A percentile compares a stretch with the other conserved stretches of the same genome.
These are phyloP conservation scores for Heliocidaris erythrogramma DNA, from an alignment of 35 echinoderm and acorn worm genomes.

Conservation along the genomic window DNA sequence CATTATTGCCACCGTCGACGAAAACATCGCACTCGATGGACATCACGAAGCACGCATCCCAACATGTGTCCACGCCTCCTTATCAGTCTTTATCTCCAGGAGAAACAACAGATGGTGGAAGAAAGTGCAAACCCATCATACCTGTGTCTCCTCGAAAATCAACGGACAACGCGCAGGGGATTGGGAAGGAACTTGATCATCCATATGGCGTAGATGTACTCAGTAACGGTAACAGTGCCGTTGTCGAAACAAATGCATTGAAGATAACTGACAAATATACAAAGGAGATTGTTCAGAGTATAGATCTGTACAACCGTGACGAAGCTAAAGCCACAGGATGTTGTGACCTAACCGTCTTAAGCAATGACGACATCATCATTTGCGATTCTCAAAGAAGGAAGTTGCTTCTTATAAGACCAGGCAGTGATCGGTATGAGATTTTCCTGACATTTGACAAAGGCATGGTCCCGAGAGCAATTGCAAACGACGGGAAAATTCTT, in stretches of 20 bases:
- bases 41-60: not conserved
- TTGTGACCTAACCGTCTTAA: conserved; percentile 1
- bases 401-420: not conserved
- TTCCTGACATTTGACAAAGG: not conserved
- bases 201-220: not conserved
- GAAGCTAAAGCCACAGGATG: not conserved
- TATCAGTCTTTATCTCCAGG: not conserved
- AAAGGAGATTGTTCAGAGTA: not conserved
- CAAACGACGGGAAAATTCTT: not conserved
- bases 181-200: not conserved
- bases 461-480: not conserved
- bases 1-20: not conserved
- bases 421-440: not conserved
- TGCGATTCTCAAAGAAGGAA: not conserved
- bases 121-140: not conserved
- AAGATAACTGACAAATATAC: not conserved
- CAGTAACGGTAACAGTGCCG: not conserved
- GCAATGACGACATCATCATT: not conserved
- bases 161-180: not conserved
- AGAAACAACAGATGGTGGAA: not conserved
- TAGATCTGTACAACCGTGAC: not conserved
- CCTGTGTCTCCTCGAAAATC: not conserved
- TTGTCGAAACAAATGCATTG: not conserved
- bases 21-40: not conserved
- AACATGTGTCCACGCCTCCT: not conserved